Percentiles rank a stretch among this genome's conserved stretches.
Evolutionary conservation across 2,888 invertebrate species (phyloP).

Genomic region (Aromia moschata): DNA sequence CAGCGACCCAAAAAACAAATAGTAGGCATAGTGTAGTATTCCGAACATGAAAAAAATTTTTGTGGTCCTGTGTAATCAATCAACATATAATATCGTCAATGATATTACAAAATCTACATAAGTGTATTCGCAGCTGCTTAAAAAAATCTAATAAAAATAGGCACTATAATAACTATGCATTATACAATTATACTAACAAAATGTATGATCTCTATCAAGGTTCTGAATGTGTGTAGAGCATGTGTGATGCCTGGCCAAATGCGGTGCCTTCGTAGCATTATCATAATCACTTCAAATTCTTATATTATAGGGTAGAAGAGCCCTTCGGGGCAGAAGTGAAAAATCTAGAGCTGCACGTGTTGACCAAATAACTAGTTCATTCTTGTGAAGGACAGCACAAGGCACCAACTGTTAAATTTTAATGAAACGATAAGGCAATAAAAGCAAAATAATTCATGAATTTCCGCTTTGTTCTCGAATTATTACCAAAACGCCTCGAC

Average conservation of each 20-base stretch:
- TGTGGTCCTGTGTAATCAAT: too few species aligned
- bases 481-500: not conserved
- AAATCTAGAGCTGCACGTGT: not conserved
- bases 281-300: not conserved
- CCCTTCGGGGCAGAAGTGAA: not conserved
- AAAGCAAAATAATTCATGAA: conserved; percentile 5
- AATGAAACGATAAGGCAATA: conserved; percentile 9
- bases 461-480: conserved; percentile 10
- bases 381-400: not conserved
- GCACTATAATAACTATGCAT: too few species aligned
- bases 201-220: not conserved
- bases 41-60: too few species aligned
- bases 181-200: not conserved
- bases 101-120: too few species aligned
- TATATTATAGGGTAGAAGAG: not conserved
- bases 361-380: not conserved
- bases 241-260: not conserved
- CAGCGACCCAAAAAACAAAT: too few species aligned
- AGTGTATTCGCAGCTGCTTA: too few species aligned
- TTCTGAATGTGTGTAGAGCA: not conserved
- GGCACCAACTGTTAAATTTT: conserved; percentile 11
- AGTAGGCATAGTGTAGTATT: too few species aligned
- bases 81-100: too few species aligned
- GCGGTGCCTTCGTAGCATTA: not conserved
- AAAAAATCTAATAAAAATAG: too few species aligned